These are phyloP conservation scores for Camponotus pennsylvanicus DNA, from an alignment of 1,140 invertebrate genomes.

Conservation along the genomic window DNA sequence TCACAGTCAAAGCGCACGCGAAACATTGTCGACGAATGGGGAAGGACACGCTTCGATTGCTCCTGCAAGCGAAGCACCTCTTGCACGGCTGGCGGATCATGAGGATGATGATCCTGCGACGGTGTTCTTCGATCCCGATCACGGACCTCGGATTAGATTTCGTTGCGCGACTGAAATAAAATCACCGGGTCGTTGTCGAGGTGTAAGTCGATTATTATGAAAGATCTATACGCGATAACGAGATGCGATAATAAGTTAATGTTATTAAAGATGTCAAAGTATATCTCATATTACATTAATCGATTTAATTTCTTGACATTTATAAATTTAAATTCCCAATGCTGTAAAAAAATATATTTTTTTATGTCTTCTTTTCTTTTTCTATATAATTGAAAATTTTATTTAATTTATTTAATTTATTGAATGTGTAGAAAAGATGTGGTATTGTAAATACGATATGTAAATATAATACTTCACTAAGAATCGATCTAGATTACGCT, in stretches of 20 bases:
- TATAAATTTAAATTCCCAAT: not conserved
- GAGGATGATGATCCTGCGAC: slow-evolving; percentile 67
- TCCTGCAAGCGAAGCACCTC: slow-evolving; percentile 78
- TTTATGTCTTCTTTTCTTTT: not conserved
- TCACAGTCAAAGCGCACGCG: slow-evolving; percentile 81
- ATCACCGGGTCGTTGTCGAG: not conserved
- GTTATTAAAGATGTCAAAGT: not conserved
- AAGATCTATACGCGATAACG: slow-evolving; percentile 2
- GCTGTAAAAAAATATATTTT: not conserved
- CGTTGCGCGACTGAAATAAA: slow-evolving; percentile 21
- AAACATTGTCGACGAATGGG: slow-evolving; percentile 67
- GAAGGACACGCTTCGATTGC: slow-evolving; percentile 82
- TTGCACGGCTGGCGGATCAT: slow-evolving; percentile 39
- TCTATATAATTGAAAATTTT: not conserved
- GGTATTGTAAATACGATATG: not conserved
- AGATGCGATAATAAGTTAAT: not conserved
- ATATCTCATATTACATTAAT: not conserved
- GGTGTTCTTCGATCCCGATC: slow-evolving; percentile 70
- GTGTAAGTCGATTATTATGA: not conserved
- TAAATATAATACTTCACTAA: not conserved
- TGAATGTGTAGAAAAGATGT: not conserved
- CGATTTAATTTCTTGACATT: not conserved
- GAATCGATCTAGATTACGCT: slow-evolving; percentile 40
- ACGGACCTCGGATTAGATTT: slow-evolving; percentile 63
- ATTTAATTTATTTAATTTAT: too few species aligned